Percentiles rank a stretch among this genome's conserved stretches.
Conservation (phyloP, 2,113 vertebrate species). For the Oriolus oriolus region DNA sequence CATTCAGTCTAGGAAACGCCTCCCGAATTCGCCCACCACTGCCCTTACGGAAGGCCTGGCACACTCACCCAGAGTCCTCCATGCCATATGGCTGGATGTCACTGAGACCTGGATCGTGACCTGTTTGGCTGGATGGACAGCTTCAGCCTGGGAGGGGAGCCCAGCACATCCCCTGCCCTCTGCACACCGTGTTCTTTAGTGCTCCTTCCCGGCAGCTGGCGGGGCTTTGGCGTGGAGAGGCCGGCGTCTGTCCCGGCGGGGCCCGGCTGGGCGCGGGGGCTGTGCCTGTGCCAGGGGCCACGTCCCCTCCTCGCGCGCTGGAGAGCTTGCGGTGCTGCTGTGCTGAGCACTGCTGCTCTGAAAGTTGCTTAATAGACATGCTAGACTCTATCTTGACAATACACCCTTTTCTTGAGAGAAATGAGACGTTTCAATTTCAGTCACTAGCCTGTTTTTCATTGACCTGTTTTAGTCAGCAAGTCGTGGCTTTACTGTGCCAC, state of each 20-base stretch:
- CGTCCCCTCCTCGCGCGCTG: accelerated
- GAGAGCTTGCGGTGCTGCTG: neutral
- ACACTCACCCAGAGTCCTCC: neutral
- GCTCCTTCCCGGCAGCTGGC: neutral
- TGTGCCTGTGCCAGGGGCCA: accelerated
- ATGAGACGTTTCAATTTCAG: slow-evolving; percentile 51
- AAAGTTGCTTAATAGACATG: neutral
- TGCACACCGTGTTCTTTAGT: neutral
- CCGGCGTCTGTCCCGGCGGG: accelerated
- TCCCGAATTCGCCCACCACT: neutral
- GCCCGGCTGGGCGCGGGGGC: neutral
- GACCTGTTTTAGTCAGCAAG: slow-evolving; percentile 54
- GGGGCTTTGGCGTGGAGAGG: neutral
- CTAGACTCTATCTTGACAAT: neutral
- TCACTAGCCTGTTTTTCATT: slow-evolving; percentile 55
- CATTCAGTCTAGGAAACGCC: neutral
- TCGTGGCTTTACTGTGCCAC: neutral
- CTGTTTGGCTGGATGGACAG: neutral
- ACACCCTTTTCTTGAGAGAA: slow-evolving; percentile 49
- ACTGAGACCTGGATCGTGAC: neutral
- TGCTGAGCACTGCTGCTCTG: neutral
- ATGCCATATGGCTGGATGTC: accelerated
- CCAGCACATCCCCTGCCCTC: neutral
- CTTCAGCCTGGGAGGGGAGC: neutral
- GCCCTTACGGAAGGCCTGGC: neutral